Conservation (phyloP, 1,140 invertebrate genomes). For the Drosophila sechellia region DNA sequence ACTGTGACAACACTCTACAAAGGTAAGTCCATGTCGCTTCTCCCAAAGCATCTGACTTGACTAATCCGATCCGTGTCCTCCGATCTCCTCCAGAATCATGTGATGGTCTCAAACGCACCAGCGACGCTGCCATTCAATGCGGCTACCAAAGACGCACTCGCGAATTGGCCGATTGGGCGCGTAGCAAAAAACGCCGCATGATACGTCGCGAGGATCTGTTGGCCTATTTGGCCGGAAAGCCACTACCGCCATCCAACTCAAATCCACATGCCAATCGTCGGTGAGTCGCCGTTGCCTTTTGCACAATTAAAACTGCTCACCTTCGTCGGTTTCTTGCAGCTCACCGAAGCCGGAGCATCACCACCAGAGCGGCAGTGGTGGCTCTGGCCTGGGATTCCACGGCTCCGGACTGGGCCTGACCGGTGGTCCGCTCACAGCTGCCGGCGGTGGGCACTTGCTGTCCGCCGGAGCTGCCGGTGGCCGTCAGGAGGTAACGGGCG, state of each 20-base stretch:
- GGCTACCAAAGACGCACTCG: conserved; percentile 90
- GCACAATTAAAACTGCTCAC: conserved; percentile 35
- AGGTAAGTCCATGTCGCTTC: conserved; percentile 85
- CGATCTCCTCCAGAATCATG: conserved; percentile 88
- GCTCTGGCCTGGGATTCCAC: conserved; percentile 49
- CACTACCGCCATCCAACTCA: conserved; percentile 87
- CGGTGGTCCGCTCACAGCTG: conserved; percentile 26
- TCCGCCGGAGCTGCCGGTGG: conserved; percentile 27
- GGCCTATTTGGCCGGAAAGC: conserved; percentile 91
- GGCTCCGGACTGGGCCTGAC: conserved; percentile 53
- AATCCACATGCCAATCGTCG: conserved; percentile 85
- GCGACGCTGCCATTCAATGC: conserved; percentile 89
- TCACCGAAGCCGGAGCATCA: conserved; percentile 79
- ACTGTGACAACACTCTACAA: conserved; percentile 92
- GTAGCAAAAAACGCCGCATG: conserved; percentile 88
- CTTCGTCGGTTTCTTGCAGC: conserved; percentile 26
- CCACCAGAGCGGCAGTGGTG: conserved; percentile 48
- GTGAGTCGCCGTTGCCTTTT: conserved; percentile 62
- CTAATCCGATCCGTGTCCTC: not conserved
- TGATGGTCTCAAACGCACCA: conserved; percentile 89
- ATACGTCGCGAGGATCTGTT: conserved; percentile 92
- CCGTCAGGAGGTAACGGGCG: conserved; percentile 32
- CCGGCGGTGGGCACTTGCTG: conserved; percentile 52
- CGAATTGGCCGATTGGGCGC: conserved; percentile 91
- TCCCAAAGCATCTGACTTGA: no score